phyloP scores from a whole-genome alignment of 2,797 vertebrate species.

The Otolemur crassicaudatus region DNA sequence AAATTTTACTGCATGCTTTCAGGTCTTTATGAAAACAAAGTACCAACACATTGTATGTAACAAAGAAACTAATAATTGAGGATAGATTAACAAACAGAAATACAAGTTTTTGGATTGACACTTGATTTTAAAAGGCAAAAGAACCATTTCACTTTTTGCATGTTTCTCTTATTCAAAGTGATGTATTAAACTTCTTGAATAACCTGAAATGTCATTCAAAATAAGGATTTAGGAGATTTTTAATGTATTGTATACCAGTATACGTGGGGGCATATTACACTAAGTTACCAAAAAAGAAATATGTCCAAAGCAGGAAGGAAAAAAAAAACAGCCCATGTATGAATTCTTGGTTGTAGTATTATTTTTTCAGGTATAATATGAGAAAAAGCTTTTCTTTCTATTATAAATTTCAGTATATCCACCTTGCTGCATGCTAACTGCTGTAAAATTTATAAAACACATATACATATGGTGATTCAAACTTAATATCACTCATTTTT shows the following conservation, averaged over 20 bases:
- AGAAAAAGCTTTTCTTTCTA: slow-evolving; percentile 6
- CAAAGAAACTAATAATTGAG: neutral
- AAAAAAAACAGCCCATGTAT: slow-evolving; percentile 26
- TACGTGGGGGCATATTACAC: neutral
- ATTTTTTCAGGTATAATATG: neutral
- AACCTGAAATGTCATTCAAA: neutral
- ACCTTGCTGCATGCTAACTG: neutral
- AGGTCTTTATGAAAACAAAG: neutral
- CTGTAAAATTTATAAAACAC: neutral
- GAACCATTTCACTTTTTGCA: neutral
- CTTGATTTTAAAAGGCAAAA: neutral
- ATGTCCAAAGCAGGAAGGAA: neutral
- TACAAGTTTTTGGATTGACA: neutral
- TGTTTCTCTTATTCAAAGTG: neutral
- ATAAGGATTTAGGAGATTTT: neutral
- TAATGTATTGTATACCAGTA: neutral
- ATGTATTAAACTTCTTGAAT: neutral
- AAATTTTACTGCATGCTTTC: neutral
- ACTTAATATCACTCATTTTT: slow-evolving; percentile 33
- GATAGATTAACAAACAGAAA: neutral
- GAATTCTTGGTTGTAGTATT: neutral
- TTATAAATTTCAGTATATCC: neutral
- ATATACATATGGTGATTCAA: neutral
- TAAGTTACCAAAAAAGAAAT: neutral
- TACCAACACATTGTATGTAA: neutral